These are phyloP conservation scores for Paratilapia polleni DNA, from an alignment of 2,113 vertebrate species.

Conservation along the genomic window DNA sequence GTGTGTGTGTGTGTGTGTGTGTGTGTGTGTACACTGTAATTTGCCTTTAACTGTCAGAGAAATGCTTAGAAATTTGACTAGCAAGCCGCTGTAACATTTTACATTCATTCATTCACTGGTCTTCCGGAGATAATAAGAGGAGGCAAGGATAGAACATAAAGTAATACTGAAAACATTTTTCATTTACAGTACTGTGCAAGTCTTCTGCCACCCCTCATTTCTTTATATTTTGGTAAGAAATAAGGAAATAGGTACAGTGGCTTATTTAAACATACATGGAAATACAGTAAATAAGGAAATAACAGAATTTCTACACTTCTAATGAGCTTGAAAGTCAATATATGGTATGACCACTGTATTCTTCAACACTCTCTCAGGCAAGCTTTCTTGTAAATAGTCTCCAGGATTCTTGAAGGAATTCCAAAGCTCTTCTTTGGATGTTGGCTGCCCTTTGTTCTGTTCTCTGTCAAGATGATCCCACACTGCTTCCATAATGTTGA, in stretches of 20 bases:
- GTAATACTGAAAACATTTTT: neutral
- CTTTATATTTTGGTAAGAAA: neutral
- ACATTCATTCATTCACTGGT: slow-evolving; percentile 75
- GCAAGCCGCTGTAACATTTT: slow-evolving; percentile 52
- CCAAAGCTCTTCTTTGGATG: too few species aligned
- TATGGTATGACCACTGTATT: too few species aligned
- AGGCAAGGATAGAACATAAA: neutral
- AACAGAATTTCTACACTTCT: neutral
- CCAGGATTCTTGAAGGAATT: too few species aligned
- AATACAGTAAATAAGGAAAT: neutral
- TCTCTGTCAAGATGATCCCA: too few species aligned
- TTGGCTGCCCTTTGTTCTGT: too few species aligned
- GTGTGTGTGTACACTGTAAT: slow-evolving; percentile 39
- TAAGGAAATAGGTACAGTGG: rapidly evolving
- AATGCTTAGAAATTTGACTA: slow-evolving; percentile 64
- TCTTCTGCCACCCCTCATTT: neutral
- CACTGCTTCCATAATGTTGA: too few species aligned
- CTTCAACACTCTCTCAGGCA: too few species aligned
- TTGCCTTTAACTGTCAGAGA: slow-evolving; percentile 70
- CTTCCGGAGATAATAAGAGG: slow-evolving; percentile 27
- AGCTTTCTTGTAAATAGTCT: too few species aligned
- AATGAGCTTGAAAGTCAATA: too few species aligned
- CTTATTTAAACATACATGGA: neutral
- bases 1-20: neutral
- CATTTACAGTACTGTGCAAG: neutral